These are phyloP conservation scores for Metallyticus violacea DNA, from an alignment of 2,888 invertebrate species.

Conservation along the genomic window DNA sequence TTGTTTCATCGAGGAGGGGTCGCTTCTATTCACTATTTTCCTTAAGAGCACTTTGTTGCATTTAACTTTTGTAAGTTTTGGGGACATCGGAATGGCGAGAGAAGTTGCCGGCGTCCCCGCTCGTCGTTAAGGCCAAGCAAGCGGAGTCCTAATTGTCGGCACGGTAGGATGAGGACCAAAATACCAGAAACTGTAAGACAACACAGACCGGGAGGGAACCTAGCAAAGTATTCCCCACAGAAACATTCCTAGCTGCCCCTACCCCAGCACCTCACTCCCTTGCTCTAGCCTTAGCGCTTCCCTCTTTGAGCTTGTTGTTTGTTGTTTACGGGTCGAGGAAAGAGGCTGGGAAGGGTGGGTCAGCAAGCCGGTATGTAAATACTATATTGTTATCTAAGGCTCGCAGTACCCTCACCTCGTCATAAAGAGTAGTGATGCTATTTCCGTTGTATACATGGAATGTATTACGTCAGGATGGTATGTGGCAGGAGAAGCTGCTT, in stretches of 20 bases:
- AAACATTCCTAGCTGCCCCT: not conserved
- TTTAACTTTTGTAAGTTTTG: not conserved
- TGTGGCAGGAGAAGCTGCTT: not conserved
- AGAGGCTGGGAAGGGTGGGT: not conserved
- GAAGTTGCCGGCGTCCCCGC: too few relatives aligned
- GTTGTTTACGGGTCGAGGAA: not conserved
- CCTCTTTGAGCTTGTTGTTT: not conserved
- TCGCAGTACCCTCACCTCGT: not conserved
- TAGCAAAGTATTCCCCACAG: not conserved
- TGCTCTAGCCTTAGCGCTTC: conserved; percentile 1
- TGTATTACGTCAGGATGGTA: not conserved
- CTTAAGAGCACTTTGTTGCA: not conserved
- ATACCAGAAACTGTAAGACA: not conserved
- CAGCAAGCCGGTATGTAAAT: conserved; percentile 11
- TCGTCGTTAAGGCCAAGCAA: not conserved
- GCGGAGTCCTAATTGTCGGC: not conserved
- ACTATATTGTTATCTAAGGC: conserved; percentile 8
- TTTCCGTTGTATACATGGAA: not conserved
- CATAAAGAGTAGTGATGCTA: not conserved
- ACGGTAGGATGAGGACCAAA: not conserved
- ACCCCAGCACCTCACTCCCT: too few relatives aligned
- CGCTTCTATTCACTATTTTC: not conserved
- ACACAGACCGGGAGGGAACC: not conserved
- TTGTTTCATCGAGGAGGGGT: not conserved
- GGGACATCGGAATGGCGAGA: not conserved